These are phyloP conservation scores for Zeugodacus cucurbitae DNA, from an alignment of 1,140 invertebrate genomes.

Conservation along the genomic window DNA sequence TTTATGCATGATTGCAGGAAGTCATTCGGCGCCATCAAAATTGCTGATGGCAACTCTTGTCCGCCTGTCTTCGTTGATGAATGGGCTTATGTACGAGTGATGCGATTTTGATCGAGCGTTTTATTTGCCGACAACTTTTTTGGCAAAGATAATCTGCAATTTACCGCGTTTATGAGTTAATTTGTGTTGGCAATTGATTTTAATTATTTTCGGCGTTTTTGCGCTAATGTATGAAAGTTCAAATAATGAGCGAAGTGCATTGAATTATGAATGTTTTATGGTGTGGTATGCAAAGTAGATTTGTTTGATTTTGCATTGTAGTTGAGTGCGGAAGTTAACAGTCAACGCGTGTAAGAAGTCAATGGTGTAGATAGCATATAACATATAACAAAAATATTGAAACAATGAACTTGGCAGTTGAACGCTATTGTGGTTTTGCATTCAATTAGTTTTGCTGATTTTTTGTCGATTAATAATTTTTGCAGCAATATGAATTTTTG, in stretches of 20 bases:
- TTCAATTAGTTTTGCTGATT: too few relatives aligned
- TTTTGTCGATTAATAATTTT: too few relatives aligned
- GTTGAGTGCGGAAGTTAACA: background rate
- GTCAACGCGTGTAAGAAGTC: background rate
- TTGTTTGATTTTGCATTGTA: background rate
- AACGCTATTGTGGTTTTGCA: background rate
- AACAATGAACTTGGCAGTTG: background rate
- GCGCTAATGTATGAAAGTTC: background rate
- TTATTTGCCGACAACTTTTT: background rate
- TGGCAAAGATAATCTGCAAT: background rate
- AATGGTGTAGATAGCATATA: background rate
- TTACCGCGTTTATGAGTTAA: background rate
- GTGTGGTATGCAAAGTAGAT: background rate
- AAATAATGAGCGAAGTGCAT: background rate
- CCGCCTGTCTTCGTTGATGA: background rate
- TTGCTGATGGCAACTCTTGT: background rate
- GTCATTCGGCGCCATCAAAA: background rate
- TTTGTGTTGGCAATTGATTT: conserved; percentile 18
- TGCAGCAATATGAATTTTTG: too few relatives aligned
- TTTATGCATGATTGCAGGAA: conserved; percentile 6
- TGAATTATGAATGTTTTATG: background rate
- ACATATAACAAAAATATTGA: background rate
- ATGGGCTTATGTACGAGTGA: background rate
- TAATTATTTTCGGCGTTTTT: background rate
- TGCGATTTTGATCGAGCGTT: background rate